These are phyloP conservation scores for Homalodisca vitripennis DNA, from an alignment of 1,140 invertebrate species.

Conservation along the genomic window DNA sequence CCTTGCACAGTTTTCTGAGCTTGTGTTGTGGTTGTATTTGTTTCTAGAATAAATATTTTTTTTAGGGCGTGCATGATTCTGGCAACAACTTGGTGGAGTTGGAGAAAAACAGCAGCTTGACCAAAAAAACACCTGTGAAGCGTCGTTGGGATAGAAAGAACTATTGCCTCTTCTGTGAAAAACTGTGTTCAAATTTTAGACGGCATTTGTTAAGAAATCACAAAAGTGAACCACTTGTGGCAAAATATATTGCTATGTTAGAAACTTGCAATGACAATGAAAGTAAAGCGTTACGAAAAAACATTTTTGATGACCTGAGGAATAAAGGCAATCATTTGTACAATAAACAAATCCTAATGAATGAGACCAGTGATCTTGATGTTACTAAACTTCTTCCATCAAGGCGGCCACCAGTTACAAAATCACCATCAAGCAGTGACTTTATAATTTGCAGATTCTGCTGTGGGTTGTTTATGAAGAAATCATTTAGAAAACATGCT, in stretches of 20 bases:
- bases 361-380: neutral
- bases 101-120: no score
- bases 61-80: no score
- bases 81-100: no score
- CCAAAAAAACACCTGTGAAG: no score
- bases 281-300: neutral
- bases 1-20: no score
- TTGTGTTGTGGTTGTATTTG: no score
- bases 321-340: neutral
- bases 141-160: constrained; percentile 10
- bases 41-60: no score
- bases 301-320: neutral
- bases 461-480: neutral
- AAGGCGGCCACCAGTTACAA: neutral
- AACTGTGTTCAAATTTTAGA: neutral
- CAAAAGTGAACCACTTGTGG: neutral
- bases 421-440: neutral
- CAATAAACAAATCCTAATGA: neutral
- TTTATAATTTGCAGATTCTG: neutral
- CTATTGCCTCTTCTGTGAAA: constrained; percentile 4
- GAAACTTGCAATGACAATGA: neutral
- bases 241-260: neutral
- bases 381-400: neutral
- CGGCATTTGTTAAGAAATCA: neutral
- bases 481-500: neutral